Evolutionary conservation across 2,113 vertebrate genomes (phyloP).

Genomic region (Osmerus eperlanus): DNA sequence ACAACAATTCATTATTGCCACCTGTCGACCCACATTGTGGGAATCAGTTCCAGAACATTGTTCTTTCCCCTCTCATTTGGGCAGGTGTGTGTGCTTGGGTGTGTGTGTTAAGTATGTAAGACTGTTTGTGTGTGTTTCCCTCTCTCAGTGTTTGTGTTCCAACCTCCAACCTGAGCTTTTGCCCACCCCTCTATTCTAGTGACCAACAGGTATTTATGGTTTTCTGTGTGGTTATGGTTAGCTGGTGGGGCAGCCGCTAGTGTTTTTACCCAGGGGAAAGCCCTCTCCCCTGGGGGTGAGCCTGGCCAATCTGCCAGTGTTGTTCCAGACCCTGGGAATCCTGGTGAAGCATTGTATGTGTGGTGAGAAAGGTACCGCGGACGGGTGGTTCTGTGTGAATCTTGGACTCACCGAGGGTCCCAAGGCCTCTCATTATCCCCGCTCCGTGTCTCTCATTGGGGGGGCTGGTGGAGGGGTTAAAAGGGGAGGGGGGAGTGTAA

Average conservation of each 20-base stretch:
- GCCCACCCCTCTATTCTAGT: neutral
- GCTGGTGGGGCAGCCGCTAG: conserved; percentile 30
- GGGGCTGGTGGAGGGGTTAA: conserved; percentile 72
- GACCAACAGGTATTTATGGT: conserved; percentile 20
- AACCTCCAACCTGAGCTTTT: neutral
- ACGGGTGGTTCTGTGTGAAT: conserved; percentile 84
- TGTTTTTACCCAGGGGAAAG: conserved; percentile 48
- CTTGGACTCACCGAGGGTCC: conserved; percentile 82
- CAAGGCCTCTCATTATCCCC: conserved; percentile 83
- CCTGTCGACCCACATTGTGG: no score
- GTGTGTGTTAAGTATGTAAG: conserved; percentile 1
- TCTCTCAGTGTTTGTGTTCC: conserved; percentile 24
- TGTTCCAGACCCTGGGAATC: conserved; percentile 81
- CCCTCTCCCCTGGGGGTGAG: conserved; percentile 74
- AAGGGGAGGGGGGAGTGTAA: conserved; percentile 76
- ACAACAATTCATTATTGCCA: no score
- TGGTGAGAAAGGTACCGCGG: conserved; percentile 84
- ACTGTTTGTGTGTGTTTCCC: conserved; percentile 5
- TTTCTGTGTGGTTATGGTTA: conserved; percentile 20
- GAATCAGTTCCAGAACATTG: no score
- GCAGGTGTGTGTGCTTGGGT: neutral
- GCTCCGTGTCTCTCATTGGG: conserved; percentile 80
- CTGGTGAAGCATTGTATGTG: conserved; percentile 79
- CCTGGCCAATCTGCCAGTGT: conserved; percentile 78
- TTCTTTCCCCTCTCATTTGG: neutral